These are phyloP conservation scores for Catagonus wagneri DNA, from an alignment of 2,113 vertebrate species.

Conservation along the genomic window DNA sequence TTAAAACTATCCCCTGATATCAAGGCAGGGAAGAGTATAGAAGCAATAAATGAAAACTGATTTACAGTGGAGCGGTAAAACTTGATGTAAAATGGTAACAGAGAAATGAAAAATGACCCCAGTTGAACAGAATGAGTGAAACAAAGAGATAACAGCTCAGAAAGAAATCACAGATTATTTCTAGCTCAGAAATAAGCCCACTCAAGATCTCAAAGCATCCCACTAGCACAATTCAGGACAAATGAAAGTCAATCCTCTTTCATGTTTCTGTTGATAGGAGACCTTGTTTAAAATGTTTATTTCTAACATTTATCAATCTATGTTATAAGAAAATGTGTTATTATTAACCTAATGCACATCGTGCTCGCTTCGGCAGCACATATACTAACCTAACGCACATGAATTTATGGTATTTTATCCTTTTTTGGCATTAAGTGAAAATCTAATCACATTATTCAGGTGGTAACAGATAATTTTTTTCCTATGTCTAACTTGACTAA, in stretches of 20 bases:
- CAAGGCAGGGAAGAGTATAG: not conserved
- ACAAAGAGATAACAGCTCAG: not conserved
- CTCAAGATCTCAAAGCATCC: not conserved
- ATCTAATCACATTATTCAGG: not conserved
- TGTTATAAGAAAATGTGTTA: not conserved
- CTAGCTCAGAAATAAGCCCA: not conserved
- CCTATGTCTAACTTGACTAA: not conserved
- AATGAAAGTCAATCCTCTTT: not conserved
- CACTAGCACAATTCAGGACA: not conserved
- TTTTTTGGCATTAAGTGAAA: not conserved
- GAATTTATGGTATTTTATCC: not conserved
- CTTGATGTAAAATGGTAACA: not conserved
- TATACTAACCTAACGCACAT: not conserved
- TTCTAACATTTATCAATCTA: not conserved
- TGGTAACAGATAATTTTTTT: not conserved
- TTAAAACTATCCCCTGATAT: conserved; percentile 16
- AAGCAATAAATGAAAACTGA: not conserved
- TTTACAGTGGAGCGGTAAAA: not conserved
- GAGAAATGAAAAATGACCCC: not conserved
- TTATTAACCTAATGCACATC: not conserved
- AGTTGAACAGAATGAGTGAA: not conserved
- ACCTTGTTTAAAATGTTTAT: not conserved
- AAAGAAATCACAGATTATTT: conserved; percentile 1
- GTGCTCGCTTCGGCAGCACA: no score
- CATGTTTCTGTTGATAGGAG: not conserved